A percentile compares a stretch with the other conserved stretches of the same genome.
Conservation (phyloP, 2,888 invertebrate genomes). For the Drosophila percnosoma region DNA sequence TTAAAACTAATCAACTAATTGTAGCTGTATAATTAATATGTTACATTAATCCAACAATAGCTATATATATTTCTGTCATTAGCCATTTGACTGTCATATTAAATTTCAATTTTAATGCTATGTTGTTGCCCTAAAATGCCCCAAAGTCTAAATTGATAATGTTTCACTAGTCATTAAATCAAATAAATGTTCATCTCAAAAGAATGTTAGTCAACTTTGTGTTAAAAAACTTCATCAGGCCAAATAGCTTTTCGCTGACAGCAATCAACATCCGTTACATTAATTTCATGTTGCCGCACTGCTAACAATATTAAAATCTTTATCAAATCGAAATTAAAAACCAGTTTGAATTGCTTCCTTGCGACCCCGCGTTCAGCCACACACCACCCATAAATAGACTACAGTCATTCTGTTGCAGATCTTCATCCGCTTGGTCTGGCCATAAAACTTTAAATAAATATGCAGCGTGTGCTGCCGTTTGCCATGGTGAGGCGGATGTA, state of each 20-base stretch:
- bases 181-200: background rate
- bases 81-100: background rate
- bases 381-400: conserved; percentile 12
- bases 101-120: background rate
- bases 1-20: background rate
- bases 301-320: conserved; percentile 76
- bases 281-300: conserved; percentile 60
- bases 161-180: background rate
- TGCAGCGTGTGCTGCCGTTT: conserved; percentile 68
- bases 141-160: background rate
- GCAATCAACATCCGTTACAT: conserved; percentile 75
- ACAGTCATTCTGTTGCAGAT: conserved; percentile 26
- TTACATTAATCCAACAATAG: background rate
- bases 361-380: conserved; percentile 16
- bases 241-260: conserved; percentile 46
- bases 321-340: conserved; percentile 79
- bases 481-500: conserved; percentile 29
- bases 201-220: background rate
- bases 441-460: conserved; percentile 78
- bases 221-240: conserved; percentile 45
- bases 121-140: background rate
- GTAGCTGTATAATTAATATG: too few species aligned
- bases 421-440: conserved; percentile 52
- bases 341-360: conserved; percentile 74
- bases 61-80: background rate